A percentile compares a stretch with the other conserved stretches of the same genome.
Evolutionary conservation across 2,888 invertebrate species (phyloP).

Genomic region (Sipunculus nudus): DNA sequence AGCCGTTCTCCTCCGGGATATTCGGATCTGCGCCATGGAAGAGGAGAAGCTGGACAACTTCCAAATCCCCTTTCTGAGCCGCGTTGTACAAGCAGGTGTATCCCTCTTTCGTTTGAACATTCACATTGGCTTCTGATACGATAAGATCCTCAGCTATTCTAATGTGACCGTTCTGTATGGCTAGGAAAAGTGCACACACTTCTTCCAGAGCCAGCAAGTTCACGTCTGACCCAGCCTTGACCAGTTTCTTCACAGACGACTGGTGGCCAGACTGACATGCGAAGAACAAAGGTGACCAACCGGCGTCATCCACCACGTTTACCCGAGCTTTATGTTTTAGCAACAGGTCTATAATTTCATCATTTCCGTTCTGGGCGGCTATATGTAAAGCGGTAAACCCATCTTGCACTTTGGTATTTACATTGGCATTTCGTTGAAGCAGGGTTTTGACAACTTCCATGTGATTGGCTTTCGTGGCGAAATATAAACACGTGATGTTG

Average conservation of each 20-base stretch:
- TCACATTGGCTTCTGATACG: constrained; percentile 33
- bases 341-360: constrained; percentile 33
- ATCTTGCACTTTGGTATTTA: constrained; percentile 32
- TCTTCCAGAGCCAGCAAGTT: constrained; percentile 30
- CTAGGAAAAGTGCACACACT: constrained; percentile 35
- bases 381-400: constrained; percentile 43
- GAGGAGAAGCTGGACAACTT: constrained; percentile 42
- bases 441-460: constrained; percentile 30
- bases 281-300: constrained; percentile 43
- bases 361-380: constrained; percentile 40
- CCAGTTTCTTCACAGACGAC: constrained; percentile 17
- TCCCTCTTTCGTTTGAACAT: constrained; percentile 31
- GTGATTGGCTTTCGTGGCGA: constrained; percentile 38
- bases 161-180: constrained; percentile 46
- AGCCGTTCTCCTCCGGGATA: constrained; percentile 36
- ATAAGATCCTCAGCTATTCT: constrained; percentile 38
- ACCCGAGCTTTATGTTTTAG: constrained; percentile 36
- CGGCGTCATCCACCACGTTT: constrained; percentile 39
- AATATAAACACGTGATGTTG: constrained; percentile 36
- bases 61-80: constrained; percentile 42
- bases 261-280: constrained; percentile 41
- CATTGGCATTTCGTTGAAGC: constrained; percentile 31
- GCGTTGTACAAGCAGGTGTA: constrained; percentile 41
- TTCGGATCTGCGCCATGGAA: constrained; percentile 37
- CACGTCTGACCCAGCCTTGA: constrained; percentile 32